These are phyloP conservation scores for Phrynosoma blainvillii DNA, from an alignment of 2,113 vertebrate genomes.

Conservation along the genomic window DNA sequence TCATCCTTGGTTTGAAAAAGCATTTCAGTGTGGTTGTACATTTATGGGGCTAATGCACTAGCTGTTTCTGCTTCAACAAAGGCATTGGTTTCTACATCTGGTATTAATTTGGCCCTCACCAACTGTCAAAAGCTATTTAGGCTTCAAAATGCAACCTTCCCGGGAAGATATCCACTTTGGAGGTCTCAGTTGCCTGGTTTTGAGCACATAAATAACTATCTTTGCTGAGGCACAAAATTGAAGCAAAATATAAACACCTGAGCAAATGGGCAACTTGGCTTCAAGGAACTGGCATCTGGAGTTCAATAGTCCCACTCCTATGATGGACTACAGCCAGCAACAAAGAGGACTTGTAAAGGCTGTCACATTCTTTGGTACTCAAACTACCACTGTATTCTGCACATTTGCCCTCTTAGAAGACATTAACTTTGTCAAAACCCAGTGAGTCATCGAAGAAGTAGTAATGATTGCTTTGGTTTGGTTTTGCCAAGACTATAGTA, in stretches of 20 bases:
- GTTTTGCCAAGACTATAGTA: too few species aligned
- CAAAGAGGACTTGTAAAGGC: neutral
- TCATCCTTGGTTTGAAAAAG: neutral
- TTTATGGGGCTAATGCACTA: neutral
- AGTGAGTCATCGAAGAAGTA: neutral
- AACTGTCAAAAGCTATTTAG: neutral
- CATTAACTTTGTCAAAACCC: neutral
- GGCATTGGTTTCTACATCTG: fast-evolving
- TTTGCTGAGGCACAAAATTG: slow-evolving; percentile 15
- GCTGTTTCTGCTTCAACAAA: neutral
- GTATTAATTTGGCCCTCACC: neutral
- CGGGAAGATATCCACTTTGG: neutral
- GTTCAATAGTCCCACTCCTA: neutral
- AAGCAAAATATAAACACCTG: slow-evolving; percentile 14
- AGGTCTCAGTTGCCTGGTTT: slow-evolving; percentile 10
- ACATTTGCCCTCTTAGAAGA: neutral
- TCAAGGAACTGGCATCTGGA: slow-evolving; percentile 3
- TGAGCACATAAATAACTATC: neutral
- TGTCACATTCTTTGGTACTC: neutral
- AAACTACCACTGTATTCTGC: neutral
- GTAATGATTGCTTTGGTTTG: neutral
- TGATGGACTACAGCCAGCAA: fast-evolving
- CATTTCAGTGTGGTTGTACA: neutral
- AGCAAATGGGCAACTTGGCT: neutral
- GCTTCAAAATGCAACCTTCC: neutral